These are phyloP conservation scores for Palythoa caribaeorum DNA, from an alignment of 92 coral and sea anemone species.

Conservation along the genomic window DNA sequence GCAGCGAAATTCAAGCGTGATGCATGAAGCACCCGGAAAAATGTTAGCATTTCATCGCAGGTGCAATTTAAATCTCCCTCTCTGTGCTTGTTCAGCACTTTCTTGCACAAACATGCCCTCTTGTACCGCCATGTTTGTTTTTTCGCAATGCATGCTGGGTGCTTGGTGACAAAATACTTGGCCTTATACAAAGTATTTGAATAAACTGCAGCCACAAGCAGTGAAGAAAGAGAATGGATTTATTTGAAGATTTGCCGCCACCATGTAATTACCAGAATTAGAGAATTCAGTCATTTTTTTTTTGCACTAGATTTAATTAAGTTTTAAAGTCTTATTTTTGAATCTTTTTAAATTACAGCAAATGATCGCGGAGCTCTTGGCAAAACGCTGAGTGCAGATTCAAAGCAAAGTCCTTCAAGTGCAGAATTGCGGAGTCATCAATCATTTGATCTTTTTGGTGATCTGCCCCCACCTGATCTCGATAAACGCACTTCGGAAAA, in stretches of 20 bases:
- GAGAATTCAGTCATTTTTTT: not conserved
- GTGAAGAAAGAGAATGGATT: slow-evolving; percentile 49
- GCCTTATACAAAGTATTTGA: slow-evolving; percentile 26
- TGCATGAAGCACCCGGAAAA: slow-evolving; percentile 5
- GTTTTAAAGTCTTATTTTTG: not conserved
- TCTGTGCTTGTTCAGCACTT: slow-evolving; percentile 25
- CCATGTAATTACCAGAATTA: slow-evolving; percentile 52
- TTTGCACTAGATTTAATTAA: not conserved
- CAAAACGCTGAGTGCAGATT: not conserved
- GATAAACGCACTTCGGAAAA: not conserved
- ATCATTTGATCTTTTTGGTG: slow-evolving; percentile 42
- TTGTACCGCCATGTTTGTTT: slow-evolving; percentile 7
- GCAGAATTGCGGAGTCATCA: not conserved
- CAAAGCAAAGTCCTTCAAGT: not conserved
- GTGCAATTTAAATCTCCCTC: slow-evolving; percentile 44
- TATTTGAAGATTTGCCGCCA: slow-evolving; percentile 82
- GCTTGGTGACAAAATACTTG: not conserved
- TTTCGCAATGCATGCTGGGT: slow-evolving; percentile 26
- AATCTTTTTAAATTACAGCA: slow-evolving; percentile 24
- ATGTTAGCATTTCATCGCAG: slow-evolving; percentile 22
- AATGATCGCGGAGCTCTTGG: slow-evolving; percentile 11
- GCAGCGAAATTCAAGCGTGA: slow-evolving; percentile 1
- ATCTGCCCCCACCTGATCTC: slow-evolving; percentile 60
- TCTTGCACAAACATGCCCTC: slow-evolving; percentile 40
- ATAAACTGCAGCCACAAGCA: not conserved